Percentiles rank a stretch among this genome's conserved stretches.
phyloP scores from a whole-genome alignment of 2,113 vertebrate species.

The Lagopus leucura region DNA sequence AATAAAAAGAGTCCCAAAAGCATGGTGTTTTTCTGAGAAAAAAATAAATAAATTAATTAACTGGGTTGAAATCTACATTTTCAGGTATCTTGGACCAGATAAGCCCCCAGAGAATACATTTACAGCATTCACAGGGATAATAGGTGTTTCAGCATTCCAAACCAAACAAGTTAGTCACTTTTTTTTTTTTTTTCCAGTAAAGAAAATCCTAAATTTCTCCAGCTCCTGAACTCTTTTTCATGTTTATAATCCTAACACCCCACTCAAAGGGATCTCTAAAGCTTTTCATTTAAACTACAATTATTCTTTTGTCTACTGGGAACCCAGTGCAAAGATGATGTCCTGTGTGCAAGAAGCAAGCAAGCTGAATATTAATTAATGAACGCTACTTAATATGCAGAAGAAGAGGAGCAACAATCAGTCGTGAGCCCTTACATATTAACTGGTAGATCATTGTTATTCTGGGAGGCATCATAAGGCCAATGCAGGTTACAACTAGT shows the following conservation, averaged over 20 bases:
- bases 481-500: constrained; percentile 76
- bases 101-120: not conserved
- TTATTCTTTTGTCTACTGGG: constrained; percentile 77
- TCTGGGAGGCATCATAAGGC: constrained; percentile 73
- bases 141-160: constrained; percentile 9
- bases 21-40: not conserved
- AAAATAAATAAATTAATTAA: no score
- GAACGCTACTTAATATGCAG: constrained; percentile 72
- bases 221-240: constrained; percentile 34
- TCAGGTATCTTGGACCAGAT: not conserved
- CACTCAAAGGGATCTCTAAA: constrained; percentile 72
- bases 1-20: not conserved
- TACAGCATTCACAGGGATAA: not conserved
- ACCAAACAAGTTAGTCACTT: not conserved
- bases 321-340: constrained; percentile 75
- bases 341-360: constrained; percentile 74
- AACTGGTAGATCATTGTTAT: constrained; percentile 76
- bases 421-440: constrained; percentile 65
- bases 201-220: constrained; percentile 9
- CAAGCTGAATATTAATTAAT: constrained; percentile 75
- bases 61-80: not conserved
- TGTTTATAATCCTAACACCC: constrained; percentile 65
- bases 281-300: constrained; percentile 80
- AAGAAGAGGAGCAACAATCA: constrained; percentile 76
- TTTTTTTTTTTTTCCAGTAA: not conserved